phyloP scores from a whole-genome alignment of 2,113 vertebrate species.

The Chaetorhynchus papuensis region DNA sequence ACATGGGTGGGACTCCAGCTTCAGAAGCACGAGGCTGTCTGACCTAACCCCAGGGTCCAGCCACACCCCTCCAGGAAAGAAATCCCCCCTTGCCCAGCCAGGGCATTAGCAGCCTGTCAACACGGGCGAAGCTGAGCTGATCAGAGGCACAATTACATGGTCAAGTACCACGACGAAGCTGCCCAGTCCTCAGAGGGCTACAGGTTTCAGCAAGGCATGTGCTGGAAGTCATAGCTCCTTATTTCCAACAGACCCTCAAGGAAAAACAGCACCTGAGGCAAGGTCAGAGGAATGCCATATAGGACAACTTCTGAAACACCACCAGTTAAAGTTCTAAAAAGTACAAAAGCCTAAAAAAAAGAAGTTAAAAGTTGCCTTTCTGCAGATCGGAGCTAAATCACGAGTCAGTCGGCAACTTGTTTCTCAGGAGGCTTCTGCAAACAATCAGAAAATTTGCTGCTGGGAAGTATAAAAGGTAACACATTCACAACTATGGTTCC shows the following conservation, averaged over 20 bases:
- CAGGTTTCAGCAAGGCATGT: neutral
- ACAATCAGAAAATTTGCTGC: neutral
- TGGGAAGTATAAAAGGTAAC: neutral
- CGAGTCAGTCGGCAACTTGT: rapidly evolving
- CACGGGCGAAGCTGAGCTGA: neutral
- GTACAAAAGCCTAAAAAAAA: neutral
- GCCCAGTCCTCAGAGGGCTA: neutral
- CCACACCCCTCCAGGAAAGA: neutral
- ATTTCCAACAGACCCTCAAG: neutral
- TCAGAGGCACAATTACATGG: neutral
- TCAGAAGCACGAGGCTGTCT: neutral
- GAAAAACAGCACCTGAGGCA: neutral
- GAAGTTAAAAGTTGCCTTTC: neutral
- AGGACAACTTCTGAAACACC: neutral
- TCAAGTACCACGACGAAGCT: rapidly evolving
- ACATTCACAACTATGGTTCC: neutral
- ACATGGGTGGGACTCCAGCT: neutral
- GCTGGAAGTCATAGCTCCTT: neutral
- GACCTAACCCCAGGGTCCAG: neutral
- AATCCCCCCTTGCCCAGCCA: neutral
- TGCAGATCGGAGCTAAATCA: neutral
- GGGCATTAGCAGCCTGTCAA: neutral
- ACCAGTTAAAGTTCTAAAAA: neutral
- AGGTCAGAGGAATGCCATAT: neutral
- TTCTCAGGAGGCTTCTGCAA: neutral